Conservation (phyloP, 2,797 vertebrate species). For the Spinus pinus region DNA sequence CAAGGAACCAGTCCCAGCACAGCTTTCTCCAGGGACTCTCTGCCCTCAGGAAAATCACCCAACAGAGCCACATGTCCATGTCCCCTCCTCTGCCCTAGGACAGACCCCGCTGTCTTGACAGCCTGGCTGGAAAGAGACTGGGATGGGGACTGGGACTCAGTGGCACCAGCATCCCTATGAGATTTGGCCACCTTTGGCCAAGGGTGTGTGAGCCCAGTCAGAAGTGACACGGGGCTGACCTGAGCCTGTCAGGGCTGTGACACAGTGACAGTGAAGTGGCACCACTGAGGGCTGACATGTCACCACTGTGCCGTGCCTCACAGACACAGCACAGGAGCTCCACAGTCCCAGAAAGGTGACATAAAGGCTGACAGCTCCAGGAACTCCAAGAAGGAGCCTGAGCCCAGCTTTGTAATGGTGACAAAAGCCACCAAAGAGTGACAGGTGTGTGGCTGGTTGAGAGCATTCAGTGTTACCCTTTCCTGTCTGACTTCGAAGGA, state of each 20-base stretch:
- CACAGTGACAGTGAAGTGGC: neutral
- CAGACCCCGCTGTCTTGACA: neutral
- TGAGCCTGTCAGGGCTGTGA: neutral
- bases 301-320: neutral
- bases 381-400: neutral
- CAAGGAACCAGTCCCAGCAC: rapidly evolving
- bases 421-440: neutral
- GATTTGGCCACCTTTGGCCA: neutral
- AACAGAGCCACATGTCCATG: rapidly evolving
- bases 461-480: neutral
- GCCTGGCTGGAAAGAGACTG: neutral
- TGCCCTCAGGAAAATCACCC: neutral
- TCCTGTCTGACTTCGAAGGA: neutral
- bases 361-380: neutral
- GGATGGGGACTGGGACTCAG: neutral
- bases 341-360: neutral
- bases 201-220: rapidly evolving
- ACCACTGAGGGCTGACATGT: neutral
- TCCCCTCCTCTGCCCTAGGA: neutral
- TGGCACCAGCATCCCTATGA: neutral
- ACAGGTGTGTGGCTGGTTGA: neutral
- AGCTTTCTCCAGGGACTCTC: neutral
- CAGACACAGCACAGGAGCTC: neutral
- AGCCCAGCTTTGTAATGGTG: neutral
- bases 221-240: rapidly evolving